Percentiles rank a stretch among this genome's conserved stretches.
Conservation (phyloP, 2,797 vertebrate species). For the Kryptopterus vitreolus region DNA sequence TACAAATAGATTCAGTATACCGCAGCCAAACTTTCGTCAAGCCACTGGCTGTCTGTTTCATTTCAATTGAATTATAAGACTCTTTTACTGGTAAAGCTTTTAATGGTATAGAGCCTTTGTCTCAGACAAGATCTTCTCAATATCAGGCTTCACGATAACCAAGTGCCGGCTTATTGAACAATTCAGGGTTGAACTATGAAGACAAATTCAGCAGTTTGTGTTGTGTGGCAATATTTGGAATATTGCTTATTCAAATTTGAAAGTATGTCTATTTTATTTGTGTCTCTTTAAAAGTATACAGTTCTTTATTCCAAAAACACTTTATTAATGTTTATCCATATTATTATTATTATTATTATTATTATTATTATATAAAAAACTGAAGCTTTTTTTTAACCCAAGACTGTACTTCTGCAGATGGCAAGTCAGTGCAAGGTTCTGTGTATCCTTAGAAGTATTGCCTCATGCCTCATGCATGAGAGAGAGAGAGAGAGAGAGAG, state of each 20-base stretch:
- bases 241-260: not conserved
- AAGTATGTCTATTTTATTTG: not conserved
- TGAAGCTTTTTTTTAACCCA: not conserved
- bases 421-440: not conserved
- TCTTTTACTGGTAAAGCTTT: conserved; percentile 10
- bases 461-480: conserved; percentile 19
- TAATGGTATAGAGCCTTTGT: not conserved
- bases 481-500: conserved; percentile 32
- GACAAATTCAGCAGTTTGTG: not conserved
- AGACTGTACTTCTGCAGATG: not conserved
- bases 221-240: not conserved
- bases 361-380: not conserved
- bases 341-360: not conserved
- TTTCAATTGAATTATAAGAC: not conserved
- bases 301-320: not conserved
- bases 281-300: not conserved
- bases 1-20: not conserved
- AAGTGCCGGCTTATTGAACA: not conserved
- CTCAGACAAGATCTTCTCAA: not conserved
- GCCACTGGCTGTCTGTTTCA: not conserved
- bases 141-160: not conserved
- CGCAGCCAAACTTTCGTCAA: not conserved
- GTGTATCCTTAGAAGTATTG: conserved; percentile 4
- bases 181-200: not conserved
- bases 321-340: not conserved